Evolutionary conservation across 1,140 invertebrate genomes (phyloP).

Genomic region (Solenopsis fugax): DNA sequence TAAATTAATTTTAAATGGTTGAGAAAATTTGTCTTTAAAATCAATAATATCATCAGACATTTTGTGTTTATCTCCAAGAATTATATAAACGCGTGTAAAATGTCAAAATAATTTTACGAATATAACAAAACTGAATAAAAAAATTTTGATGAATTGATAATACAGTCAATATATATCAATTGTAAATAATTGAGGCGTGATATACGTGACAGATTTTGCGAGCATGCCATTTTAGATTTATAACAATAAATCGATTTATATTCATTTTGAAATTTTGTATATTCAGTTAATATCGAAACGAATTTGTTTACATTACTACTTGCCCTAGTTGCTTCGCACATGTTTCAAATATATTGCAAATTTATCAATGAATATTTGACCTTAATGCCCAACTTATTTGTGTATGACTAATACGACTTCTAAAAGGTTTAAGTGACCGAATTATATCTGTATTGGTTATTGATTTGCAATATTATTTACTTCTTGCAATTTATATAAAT

Average conservation of each 20-base stretch:
- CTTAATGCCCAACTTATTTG: slow-evolving; percentile 32
- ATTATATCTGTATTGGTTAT: slow-evolving; percentile 14
- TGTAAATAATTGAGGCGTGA: slow-evolving; percentile 34
- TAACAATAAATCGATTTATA: slow-evolving; percentile 28
- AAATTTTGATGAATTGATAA: slow-evolving; percentile 21
- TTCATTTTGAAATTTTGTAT: slow-evolving; percentile 46
- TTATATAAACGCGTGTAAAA: slow-evolving; percentile 1
- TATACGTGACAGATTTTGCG: background rate
- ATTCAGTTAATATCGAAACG: background rate
- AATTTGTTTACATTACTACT: slow-evolving; percentile 31
- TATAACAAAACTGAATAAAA: slow-evolving; percentile 9
- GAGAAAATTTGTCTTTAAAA: background rate
- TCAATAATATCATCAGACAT: background rate
- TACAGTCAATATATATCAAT: background rate
- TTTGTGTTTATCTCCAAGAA: background rate
- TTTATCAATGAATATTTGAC: slow-evolving; percentile 43
- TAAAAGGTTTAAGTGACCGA: background rate
- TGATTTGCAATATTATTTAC: background rate
- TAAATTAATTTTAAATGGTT: background rate
- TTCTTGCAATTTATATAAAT: background rate
- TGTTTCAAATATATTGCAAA: slow-evolving; percentile 20
- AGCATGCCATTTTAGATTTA: slow-evolving; percentile 10
- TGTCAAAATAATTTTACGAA: slow-evolving; percentile 12
- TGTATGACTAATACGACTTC: background rate
- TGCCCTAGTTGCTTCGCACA: background rate